These are phyloP conservation scores for Venturia canescens DNA, from an alignment of 1,140 invertebrate species.

Conservation along the genomic window DNA sequence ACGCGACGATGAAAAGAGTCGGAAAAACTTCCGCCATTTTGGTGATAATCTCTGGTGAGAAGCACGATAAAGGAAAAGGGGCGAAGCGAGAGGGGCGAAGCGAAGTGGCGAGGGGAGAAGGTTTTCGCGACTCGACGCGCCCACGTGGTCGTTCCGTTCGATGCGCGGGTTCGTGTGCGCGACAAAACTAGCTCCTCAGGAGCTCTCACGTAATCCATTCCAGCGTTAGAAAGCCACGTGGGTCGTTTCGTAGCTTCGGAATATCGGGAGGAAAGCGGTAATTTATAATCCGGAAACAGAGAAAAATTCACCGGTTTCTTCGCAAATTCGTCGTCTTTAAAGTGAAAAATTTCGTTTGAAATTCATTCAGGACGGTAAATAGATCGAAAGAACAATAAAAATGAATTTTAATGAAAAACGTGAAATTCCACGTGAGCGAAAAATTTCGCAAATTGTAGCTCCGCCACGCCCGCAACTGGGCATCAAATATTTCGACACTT, in stretches of 20 bases:
- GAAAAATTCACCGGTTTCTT: background rate
- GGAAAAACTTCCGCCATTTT: constrained; percentile 16
- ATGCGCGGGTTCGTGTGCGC: background rate
- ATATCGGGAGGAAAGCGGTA: background rate
- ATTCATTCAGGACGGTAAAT: no score
- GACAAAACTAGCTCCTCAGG: background rate
- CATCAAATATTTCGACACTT: no score
- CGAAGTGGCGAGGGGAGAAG: background rate
- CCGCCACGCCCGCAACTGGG: no score
- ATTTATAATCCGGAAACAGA: background rate
- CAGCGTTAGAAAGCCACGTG: constrained; percentile 26
- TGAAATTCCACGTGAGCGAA: no score
- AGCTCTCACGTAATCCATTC: constrained; percentile 27
- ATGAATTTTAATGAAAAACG: no score
- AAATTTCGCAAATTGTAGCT: no score
- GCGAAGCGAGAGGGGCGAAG: background rate
- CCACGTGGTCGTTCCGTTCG: constrained; percentile 14
- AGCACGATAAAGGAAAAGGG: background rate
- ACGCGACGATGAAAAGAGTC: no score
- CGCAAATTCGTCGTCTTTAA: no score
- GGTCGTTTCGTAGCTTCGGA: background rate
- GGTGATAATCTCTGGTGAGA: constrained; percentile 21
- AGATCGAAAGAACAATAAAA: no score
- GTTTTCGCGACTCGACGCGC: constrained; percentile 5
- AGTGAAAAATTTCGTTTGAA: no score